These are phyloP conservation scores for Fregata magnificens DNA, from an alignment of 2,113 vertebrate genomes.

Conservation along the genomic window DNA sequence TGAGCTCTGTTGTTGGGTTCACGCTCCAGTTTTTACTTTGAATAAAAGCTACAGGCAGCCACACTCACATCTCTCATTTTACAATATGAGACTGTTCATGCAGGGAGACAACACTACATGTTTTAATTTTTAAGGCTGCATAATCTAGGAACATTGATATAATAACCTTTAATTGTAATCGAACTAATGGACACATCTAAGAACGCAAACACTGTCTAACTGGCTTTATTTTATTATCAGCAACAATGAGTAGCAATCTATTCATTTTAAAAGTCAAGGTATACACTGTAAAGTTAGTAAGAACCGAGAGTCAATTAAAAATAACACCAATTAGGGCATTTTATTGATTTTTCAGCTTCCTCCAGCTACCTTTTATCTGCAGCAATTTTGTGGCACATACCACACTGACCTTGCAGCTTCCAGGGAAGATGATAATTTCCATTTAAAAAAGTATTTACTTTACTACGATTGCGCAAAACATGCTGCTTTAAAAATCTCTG, in stretches of 20 bases:
- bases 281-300: constrained; percentile 11
- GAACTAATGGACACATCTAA: neutral
- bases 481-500: constrained; percentile 35
- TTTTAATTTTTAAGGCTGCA: neutral
- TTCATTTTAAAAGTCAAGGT: neutral
- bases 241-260: neutral
- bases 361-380: neutral
- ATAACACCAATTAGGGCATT: constrained; percentile 7
- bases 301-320: constrained; percentile 53
- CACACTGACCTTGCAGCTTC: neutral
- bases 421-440: neutral
- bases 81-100: neutral
- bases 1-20: neutral
- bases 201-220: neutral
- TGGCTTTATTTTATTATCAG: neutral
- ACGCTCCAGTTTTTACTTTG: neutral
- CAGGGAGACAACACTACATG: neutral
- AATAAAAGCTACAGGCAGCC: neutral
- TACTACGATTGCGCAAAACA: constrained; percentile 1
- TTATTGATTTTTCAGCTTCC: constrained; percentile 11
- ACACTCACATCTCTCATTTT: neutral
- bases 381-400: neutral
- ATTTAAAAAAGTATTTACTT: neutral
- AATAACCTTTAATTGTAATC: neutral
- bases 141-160: neutral